Evolutionary conservation across 2,797 vertebrate genomes (phyloP).

Genomic region (Rhabdophis nuchalis): DNA sequence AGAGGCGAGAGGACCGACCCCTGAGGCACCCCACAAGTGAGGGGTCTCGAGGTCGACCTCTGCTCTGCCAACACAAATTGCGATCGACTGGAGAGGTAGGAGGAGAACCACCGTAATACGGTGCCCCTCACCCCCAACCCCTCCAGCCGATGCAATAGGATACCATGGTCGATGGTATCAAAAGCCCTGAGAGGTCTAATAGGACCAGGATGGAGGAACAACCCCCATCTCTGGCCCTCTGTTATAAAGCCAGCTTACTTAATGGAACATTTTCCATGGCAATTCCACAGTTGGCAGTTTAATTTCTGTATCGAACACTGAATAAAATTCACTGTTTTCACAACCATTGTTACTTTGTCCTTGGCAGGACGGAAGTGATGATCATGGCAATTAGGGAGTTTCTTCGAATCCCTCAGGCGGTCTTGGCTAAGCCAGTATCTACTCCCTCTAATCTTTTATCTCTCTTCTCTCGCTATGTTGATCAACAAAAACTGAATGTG

Average conservation of each 20-base stretch:
- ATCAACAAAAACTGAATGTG: constrained; percentile 86
- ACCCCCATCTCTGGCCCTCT: too few relatives aligned
- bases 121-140: too few relatives aligned
- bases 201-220: too few relatives aligned
- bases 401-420: constrained; percentile 78
- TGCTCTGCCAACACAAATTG: too few relatives aligned
- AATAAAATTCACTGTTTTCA: background rate
- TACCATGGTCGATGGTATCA: too few relatives aligned
- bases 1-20: too few relatives aligned
- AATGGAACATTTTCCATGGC: background rate
- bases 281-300: background rate
- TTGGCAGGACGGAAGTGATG: constrained; percentile 86
- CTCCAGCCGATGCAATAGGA: too few relatives aligned
- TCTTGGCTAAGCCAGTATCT: constrained; percentile 83
- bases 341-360: background rate
- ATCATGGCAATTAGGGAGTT: constrained; percentile 87
- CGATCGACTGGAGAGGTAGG: too few relatives aligned
- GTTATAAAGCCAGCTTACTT: background rate
- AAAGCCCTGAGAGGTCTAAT: too few relatives aligned
- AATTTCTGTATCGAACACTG: background rate
- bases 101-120: too few relatives aligned
- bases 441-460: constrained; percentile 85
- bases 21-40: too few relatives aligned
- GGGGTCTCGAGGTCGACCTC: too few relatives aligned
- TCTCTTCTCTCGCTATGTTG: constrained; percentile 90